Base-by-base conservation (phyloP, 2,888 invertebrate species). In the Achlya flavicornis region DNA sequence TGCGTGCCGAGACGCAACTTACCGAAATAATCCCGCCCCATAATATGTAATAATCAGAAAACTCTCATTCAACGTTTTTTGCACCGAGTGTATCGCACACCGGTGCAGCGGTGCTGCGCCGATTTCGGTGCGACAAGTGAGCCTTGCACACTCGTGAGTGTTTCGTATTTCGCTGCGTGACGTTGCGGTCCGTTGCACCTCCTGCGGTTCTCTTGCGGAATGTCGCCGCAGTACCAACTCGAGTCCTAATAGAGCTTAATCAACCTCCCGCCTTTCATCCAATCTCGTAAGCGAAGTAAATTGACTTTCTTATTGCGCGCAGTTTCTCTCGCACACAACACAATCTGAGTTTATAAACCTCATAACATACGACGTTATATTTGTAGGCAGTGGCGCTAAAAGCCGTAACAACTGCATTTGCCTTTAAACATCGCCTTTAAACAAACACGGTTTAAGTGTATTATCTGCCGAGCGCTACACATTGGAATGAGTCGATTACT, bases 231-330 rank as follows among this genome's bases (percentile, higher is more conserved):
- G 78, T 77, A 74, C 70, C 73, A 73, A 68, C 80, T 80, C 76
- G 68, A 71, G 81, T 78, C 78, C 83, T 88, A 87, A 86, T 88
- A 81, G 83, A 86, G 84, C 83, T 87, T 89, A 90, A 91, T 91
- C 87, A 89, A 86, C 84, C 80, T 78, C 81, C 83, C 85, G 85
- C 81, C 83, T 87, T 86, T 87, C 84, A 85, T 84, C 83, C 86
- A 87, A 90, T 88, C 90, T 89, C 82, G 88, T 90, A 91, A 89
- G 85, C 83, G 80, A 81, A 84, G 84, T 82, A 87, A 90, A 91
- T 89, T 87, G 85, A 85, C 85, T 89, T 89, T 89, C 86, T 86
- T 87, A 86, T 85, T 85, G 83, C 83, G 78, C 80, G 75, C 74
- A 78, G 77, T 82, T 87, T 86, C 78, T 80, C 81, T 75, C 71